phyloP scores from a whole-genome alignment of 2,797 vertebrate species.

The Simalia tracyae region DNA sequence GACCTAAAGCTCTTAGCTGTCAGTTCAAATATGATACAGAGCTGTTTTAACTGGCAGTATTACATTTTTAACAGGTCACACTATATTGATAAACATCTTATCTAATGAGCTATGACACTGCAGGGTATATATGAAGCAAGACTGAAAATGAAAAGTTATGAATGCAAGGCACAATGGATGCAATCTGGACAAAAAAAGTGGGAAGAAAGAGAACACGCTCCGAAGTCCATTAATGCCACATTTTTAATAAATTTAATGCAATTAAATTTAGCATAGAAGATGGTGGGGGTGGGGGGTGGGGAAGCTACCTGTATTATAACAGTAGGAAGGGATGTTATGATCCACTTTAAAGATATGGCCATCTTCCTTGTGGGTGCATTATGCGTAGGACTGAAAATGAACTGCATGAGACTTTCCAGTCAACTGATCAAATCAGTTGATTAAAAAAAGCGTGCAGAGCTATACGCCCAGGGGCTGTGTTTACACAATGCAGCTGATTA shows the following conservation, averaged over 20 bases:
- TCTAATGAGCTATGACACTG: slow-evolving; percentile 17
- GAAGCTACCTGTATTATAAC: background rate
- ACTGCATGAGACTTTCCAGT: background rate
- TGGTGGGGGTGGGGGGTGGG: too few relatives aligned
- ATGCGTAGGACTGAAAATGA: background rate
- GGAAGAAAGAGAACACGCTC: background rate
- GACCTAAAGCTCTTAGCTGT: slow-evolving; percentile 21
- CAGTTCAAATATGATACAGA: slow-evolving; percentile 37
- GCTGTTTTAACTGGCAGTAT: slow-evolving; percentile 21
- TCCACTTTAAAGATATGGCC: background rate
- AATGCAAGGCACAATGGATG: background rate
- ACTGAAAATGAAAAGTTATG: background rate
- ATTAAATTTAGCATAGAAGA: slow-evolving; percentile 9
- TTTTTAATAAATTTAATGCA: background rate
- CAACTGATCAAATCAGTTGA: background rate
- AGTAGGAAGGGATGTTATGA: background rate
- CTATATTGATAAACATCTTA: slow-evolving; percentile 18
- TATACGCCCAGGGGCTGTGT: background rate
- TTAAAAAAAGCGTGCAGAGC: background rate
- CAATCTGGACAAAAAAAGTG: background rate
- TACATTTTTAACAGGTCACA: slow-evolving; percentile 41
- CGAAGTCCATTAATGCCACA: background rate
- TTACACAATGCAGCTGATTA: background rate
- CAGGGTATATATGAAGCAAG: slow-evolving; percentile 1
- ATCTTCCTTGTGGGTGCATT: background rate